Evolutionary conservation across 2,888 invertebrate species (phyloP).

Genomic region (Cryptocheilus praepositus): DNA sequence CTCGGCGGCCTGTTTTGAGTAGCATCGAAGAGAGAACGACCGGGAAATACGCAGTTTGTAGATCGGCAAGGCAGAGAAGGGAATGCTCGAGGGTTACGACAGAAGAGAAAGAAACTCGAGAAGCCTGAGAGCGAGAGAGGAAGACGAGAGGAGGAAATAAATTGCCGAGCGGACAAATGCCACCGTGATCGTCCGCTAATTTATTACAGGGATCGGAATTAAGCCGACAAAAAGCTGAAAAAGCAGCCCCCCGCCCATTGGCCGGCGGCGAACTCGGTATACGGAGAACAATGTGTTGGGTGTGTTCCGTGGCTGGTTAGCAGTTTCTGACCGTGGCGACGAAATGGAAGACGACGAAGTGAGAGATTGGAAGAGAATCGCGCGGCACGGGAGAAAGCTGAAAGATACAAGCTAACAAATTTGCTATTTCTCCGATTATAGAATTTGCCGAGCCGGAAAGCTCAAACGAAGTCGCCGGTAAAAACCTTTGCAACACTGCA

Average conservation of each 20-base stretch:
- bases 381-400: neutral
- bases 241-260: constrained; percentile 36
- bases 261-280: constrained; percentile 44
- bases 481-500: no score
- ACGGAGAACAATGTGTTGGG: constrained; percentile 66
- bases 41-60: no score
- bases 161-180: constrained; percentile 71
- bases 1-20: no score
- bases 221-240: constrained; percentile 69
- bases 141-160: constrained; percentile 57
- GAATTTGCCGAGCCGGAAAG: no score
- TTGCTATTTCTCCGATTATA: no score
- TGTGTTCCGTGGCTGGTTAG: constrained; percentile 54
- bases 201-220: constrained; percentile 72
- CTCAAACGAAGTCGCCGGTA: no score
- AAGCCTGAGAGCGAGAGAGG: constrained; percentile 5
- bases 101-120: constrained; percentile 1
- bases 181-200: constrained; percentile 73
- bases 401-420: no score
- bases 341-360: no score
- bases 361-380: constrained; percentile 18
- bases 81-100: constrained; percentile 12
- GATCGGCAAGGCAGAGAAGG: constrained; percentile 51
- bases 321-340: constrained; percentile 30
- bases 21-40: no score